Evolutionary conservation across 2,888 invertebrate species (phyloP), one percentile per base, ranked within the genome.

Genomic region (Sarcophaga carnaria): DNA sequence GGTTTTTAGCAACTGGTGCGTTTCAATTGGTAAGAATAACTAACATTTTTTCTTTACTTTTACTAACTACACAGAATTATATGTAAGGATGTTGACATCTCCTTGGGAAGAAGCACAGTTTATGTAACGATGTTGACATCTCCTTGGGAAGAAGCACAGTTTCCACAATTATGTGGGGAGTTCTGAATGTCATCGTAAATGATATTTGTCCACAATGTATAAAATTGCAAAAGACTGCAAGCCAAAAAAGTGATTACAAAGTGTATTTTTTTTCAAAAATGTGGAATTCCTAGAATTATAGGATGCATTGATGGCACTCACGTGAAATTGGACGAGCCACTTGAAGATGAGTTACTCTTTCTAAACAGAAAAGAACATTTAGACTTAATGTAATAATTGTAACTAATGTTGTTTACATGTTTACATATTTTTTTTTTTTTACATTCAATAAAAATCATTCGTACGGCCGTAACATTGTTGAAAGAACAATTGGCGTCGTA

Each of bases 241-340:
- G 25, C 71, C 70, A 76, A 63, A 79, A 70, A 22, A 22, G 14
- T 70, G 70, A 70, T 70, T 71, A 59, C 20, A 60, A 25, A 49
- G 10, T 4, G 10, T 70, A 63, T 37, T 22, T 22, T 22, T 20
- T 22, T 22, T 22, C 22, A 22, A 22, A 22, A 22, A 22, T 83
- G 11, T 66, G 45, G 37, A 69, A 83, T 83, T 11, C 83, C 74
- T 5, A 60, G 79, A 4, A 25, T 83, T 6, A 67, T 79, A 37
- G 83, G 74, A 14, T 83, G 74, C 49, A 79, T 79, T 62, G 78
- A 83, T 63, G 78, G 78, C 62, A 78, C 79, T 0, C 78, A 82
- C 47, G 27, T 82, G 11, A 76, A 71, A 49, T 10, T 82, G 4
- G 75, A 45, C 5, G 79, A 83, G 62, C 83, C 79, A 37, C 20